A percentile compares a stretch with the other conserved stretches of the same genome.
These are phyloP conservation scores for Catharus bicknelli DNA, from an alignment of 2,113 vertebrate genomes.

Conservation along the genomic window DNA sequence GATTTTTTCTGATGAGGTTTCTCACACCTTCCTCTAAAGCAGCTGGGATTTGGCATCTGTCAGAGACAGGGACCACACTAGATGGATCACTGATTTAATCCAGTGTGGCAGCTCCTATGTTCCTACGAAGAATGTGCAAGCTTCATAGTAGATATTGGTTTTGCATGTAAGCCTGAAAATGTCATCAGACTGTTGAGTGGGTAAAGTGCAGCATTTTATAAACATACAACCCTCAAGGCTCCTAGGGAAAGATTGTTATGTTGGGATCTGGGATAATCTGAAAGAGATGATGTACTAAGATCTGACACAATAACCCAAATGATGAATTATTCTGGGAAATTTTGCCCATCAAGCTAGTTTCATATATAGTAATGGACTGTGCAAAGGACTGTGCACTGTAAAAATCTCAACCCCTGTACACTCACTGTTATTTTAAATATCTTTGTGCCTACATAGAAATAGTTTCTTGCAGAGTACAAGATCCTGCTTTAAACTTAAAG, in stretches of 20 bases:
- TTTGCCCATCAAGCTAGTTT: conserved; percentile 53
- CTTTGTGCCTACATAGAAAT: conserved; percentile 37
- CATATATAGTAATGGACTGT: conserved; percentile 54
- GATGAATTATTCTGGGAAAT: conserved; percentile 69
- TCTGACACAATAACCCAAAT: conserved; percentile 61
- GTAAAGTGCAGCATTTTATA: conserved; percentile 68
- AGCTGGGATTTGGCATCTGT: conserved; percentile 60
- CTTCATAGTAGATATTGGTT: conserved; percentile 37
- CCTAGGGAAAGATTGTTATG: conserved; percentile 46
- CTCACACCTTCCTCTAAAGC: conserved; percentile 47
- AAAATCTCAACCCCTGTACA: background rate
- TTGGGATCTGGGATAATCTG: conserved; percentile 50
- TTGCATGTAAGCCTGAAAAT: conserved; percentile 55
- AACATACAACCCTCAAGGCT: conserved; percentile 47
- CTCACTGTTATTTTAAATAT: conserved; percentile 19
- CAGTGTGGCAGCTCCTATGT: conserved; percentile 56
- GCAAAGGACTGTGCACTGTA: conserved; percentile 3
- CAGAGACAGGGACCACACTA: conserved; percentile 35
- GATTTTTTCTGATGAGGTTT: conserved; percentile 29
- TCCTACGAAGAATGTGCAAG: background rate
- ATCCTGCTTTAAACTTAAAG: conserved; percentile 49
- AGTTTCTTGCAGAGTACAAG: conserved; percentile 46
- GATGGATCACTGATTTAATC: conserved; percentile 66
- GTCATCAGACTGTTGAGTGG: conserved; percentile 44
- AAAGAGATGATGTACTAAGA: conserved; percentile 54